A percentile compares a stretch with the other conserved stretches of the same genome.
Evolutionary conservation across 2,797 vertebrate species (phyloP).

Genomic region (Semaprochilodus insignis): DNA sequence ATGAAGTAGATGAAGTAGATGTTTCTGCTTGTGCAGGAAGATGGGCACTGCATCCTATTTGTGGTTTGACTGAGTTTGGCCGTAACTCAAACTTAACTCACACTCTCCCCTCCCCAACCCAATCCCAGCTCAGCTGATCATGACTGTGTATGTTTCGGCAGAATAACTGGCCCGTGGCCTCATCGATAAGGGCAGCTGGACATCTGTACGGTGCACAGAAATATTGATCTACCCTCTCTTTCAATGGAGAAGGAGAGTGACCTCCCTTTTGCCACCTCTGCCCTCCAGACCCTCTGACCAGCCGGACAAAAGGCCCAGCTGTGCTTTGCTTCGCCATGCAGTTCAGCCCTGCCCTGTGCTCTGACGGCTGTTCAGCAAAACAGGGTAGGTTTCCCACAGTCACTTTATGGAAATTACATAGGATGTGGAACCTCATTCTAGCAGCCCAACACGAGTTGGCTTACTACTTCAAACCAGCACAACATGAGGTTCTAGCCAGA

Average conservation of each 20-base stretch:
- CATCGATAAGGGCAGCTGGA: conserved; percentile 22
- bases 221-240: conserved; percentile 61
- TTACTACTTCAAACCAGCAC: not conserved
- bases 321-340: conserved; percentile 23
- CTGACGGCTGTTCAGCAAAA: not conserved
- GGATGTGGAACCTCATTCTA: not conserved
- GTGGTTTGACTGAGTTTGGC: not conserved
- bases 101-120: not conserved
- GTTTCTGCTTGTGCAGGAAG: too few species aligned
- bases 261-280: conserved; percentile 53
- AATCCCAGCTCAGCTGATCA: not conserved
- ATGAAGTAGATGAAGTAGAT: too few species aligned
- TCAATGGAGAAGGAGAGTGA: conserved; percentile 63
- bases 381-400: not conserved
- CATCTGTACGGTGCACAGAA: conserved; percentile 24
- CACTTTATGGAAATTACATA: not conserved
- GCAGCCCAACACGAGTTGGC: not conserved
- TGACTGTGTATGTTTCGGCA: conserved; percentile 21
- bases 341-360: not conserved
- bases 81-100: not conserved
- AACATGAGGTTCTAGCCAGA: not conserved
- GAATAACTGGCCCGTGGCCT: not conserved
- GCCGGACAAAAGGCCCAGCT: conserved; percentile 64
- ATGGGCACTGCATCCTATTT: not conserved
- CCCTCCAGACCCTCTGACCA: conserved; percentile 68